Evolutionary conservation across 92 coral and sea anemone genomes (phyloP), one percentile per base, ranked within the genome.

Genomic region (Epizoanthus stellaris): DNA sequence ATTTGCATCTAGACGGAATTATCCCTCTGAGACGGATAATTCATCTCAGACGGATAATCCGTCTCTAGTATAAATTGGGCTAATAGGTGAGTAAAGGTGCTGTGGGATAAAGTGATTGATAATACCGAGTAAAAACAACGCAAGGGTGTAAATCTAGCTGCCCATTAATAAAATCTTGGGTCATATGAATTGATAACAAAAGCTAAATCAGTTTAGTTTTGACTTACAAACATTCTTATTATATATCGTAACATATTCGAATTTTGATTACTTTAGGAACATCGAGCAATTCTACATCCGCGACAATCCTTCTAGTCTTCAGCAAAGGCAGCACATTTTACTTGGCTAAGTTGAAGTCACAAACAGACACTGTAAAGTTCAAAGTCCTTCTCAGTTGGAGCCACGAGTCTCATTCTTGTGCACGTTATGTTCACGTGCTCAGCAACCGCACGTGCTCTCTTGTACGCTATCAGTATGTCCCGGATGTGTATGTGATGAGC

Each of bases 391-490:
- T 79, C 43, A 34, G 71, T 58, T 79, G 71, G 72, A 39, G 72
- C 16, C 83, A 79, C 72, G 83, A 61, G 23, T 79, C 72, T 62
- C 83, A 79, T 42, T 79, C 71, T 3, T 59, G 60, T 42, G 83
- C 72, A 63, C 83, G 83, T 4, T 63, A 16, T 63, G 83, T 63
- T 47, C 71, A 79, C 72, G 72, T 79, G 60, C 72, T 79, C 17
- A 23, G 15, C 21, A 49, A 62, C 70, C 17, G 43, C 3, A 63
- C 83, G 1, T 45, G 71, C 45, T 70, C 83, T 19, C 72, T 79
- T 15, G 83, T 79, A 23, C 83, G 83, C 70, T 79, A 79, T 30
- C 70, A 39, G 60, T 64, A 79, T 63, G 53, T 53, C 83, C 73
- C 83, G 47, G 83, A 79, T 79, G 59, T 79, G 23, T 79, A 79